Conservation (phyloP, 1,140 invertebrate genomes). For the Augochlora pura region DNA sequence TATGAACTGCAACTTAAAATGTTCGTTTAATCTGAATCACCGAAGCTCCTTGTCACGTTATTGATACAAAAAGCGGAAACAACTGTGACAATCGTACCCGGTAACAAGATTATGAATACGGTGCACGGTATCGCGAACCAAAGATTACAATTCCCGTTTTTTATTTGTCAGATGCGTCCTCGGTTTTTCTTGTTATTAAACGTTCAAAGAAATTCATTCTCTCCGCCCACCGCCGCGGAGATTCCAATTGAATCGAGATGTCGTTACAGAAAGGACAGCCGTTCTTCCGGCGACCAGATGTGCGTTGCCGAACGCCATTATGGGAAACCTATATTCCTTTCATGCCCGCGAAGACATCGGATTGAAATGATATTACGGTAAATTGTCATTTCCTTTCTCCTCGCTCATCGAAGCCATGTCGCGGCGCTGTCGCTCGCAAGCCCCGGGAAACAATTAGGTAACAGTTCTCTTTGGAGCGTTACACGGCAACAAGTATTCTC, state of each 20-base stretch:
- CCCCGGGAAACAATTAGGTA: background rate
- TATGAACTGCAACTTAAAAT: too few relatives aligned
- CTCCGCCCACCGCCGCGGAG: background rate
- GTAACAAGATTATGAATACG: too few relatives aligned
- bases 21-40: too few relatives aligned
- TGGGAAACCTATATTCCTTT: constrained; percentile 28
- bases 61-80: too few relatives aligned
- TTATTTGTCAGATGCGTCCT: too few relatives aligned
- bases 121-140: too few relatives aligned
- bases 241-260: background rate
- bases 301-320: background rate
- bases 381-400: constrained; percentile 6
- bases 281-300: background rate
- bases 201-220: background rate
- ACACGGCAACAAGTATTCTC: background rate
- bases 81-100: too few relatives aligned
- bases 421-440: background rate
- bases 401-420: background rate
- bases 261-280: background rate
- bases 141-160: too few relatives aligned
- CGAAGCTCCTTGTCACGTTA: too few relatives aligned
- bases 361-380: constrained; percentile 12
- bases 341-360: background rate
- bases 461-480: background rate
- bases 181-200: background rate